Evolutionary conservation across 2,888 invertebrate genomes (phyloP).

Genomic region (Nasonia oneida): DNA sequence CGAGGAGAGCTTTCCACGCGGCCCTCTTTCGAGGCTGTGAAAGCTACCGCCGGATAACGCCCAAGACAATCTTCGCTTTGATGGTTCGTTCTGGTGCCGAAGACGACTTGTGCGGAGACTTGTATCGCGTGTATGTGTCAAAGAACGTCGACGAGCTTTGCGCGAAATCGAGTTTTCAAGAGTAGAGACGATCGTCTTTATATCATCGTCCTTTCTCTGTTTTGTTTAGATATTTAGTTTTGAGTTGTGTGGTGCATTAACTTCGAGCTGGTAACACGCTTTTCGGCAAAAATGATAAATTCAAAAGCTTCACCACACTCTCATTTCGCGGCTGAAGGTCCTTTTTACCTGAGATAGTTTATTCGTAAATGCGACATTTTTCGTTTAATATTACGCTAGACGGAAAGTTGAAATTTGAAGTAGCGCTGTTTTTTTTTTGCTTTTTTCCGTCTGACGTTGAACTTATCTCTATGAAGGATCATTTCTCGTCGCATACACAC

Average conservation of each 20-base stretch:
- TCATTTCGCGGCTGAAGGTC: neutral
- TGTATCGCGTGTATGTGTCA: neutral
- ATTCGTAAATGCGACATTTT: neutral
- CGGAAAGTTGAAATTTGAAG: neutral
- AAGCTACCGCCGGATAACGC: constrained; percentile 33
- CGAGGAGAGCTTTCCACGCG: neutral
- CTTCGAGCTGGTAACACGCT: neutral
- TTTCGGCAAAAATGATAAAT: constrained; percentile 41
- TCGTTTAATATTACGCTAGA: neutral
- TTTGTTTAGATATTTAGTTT: neutral
- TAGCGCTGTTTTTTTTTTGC: neutral
- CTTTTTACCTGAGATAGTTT: neutral
- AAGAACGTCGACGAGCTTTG: neutral
- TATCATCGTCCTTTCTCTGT: neutral
- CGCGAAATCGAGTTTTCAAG: too few species aligned
- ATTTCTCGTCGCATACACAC: neutral
- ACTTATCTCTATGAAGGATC: neutral
- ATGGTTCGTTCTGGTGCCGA: neutral
- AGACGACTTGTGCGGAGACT: neutral
- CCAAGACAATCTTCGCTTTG: constrained; percentile 43
- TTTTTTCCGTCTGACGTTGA: neutral
- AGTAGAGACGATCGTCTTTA: neutral
- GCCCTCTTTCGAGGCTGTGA: neutral
- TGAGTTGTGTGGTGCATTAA: neutral
- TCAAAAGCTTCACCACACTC: neutral